Base-by-base conservation (phyloP, 2,888 invertebrate species). In the Amphipyra berbera region DNA sequence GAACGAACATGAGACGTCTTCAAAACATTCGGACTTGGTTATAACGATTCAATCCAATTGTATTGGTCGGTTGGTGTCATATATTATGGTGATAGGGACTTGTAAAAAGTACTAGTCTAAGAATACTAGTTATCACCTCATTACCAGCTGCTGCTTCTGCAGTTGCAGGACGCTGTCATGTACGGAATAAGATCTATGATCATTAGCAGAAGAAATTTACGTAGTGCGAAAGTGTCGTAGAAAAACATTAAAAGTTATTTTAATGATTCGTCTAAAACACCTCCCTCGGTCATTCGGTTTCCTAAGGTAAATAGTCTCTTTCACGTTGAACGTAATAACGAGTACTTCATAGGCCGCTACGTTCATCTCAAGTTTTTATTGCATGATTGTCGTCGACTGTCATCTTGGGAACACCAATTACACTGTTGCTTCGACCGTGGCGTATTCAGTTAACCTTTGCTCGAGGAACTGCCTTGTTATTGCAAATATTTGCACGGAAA, bases 361-460 rank as follows among this genome's bases (percentile, higher is more conserved):
- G 47, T 72, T 68, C 65, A 73, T 74, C 70, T 68, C 73, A 60
- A 67, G 81, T 84, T 84, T 85, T 89, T 88, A 90, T 90, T 89
- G 81, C 83, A 86, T 90, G 90, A 88, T 89, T 89, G 89, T 88
- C 76, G 82, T 80, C 82, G 75, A 61, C 76, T 83, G 86, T 84
- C 85, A 79, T 81, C 80, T 82, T 81, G 72, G 73, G 79, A 82
- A 73, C 82, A 78, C 71, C 89, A 89, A 89, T 91, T 90, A 90
- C 79, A 58, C 75, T 49, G 86, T 84, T 75, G 80, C 81, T 73
- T 82, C 81, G 82, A 84, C 81, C 85, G 82, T 87, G 78, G 76
- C 76, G 73, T 74, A 72, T 78, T 76, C 68, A 68, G 64, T 73
- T 78, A 82, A 82, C 81, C 79, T 84, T 79, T 79, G 68, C 56